Conservation (phyloP, 2,797 vertebrate genomes). For the Gallirallus australis region DNA sequence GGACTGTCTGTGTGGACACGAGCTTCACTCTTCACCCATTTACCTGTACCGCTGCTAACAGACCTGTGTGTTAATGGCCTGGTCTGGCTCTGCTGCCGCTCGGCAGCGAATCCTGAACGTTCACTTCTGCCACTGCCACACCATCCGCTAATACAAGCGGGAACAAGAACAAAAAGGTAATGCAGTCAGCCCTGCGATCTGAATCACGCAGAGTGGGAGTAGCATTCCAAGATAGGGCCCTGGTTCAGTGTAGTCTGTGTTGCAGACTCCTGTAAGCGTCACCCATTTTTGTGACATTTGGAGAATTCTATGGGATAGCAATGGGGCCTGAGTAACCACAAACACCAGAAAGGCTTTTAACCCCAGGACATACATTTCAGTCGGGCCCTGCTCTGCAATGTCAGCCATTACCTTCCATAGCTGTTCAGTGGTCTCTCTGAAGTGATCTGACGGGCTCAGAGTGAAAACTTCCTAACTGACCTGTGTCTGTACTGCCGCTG, state of each 20-base stretch:
- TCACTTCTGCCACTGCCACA: neutral
- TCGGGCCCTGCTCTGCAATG: neutral
- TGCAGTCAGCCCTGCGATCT: neutral
- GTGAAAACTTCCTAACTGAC: neutral
- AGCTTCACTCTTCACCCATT: neutral
- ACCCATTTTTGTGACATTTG: neutral
- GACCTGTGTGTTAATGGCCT: neutral
- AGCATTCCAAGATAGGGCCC: neutral
- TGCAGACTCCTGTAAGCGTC: neutral
- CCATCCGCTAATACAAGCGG: neutral
- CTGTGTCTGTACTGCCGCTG: fast-evolving
- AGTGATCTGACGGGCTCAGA: neutral
- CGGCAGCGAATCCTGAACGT: neutral
- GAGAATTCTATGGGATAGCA: neutral
- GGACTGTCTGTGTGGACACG: fast-evolving
- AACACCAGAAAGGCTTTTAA: neutral
- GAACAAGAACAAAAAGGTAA: neutral
- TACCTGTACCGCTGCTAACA: neutral
- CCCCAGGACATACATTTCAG: neutral
- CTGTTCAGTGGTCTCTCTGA: neutral
- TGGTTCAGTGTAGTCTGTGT: too few species aligned
- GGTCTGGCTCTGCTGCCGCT: neutral
- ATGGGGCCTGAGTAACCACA: neutral
- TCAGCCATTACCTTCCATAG: neutral
- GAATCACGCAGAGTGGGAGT: neutral